These are phyloP conservation scores for Sapajus apella DNA, from an alignment of 2,113 vertebrate genomes.

Conservation along the genomic window DNA sequence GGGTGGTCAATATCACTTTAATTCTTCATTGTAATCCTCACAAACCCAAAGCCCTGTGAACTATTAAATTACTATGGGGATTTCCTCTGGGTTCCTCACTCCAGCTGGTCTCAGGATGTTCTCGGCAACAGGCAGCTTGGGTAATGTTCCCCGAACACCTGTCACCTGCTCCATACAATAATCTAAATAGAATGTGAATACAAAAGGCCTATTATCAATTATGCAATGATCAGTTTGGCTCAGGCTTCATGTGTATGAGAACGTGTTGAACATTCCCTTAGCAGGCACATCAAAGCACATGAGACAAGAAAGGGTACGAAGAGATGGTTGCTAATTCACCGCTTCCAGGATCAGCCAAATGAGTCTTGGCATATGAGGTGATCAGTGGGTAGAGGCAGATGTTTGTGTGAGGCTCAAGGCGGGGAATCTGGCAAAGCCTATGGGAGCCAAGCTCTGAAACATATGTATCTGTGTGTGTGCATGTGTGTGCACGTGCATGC, in stretches of 20 bases:
- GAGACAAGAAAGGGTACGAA: slow-evolving; percentile 37
- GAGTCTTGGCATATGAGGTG: background rate
- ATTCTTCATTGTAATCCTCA: slow-evolving; percentile 53
- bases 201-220: slow-evolving; percentile 72
- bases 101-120: slow-evolving; percentile 69
- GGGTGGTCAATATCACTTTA: slow-evolving; percentile 68
- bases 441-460: background rate
- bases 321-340: background rate
- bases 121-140: slow-evolving; percentile 55
- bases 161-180: slow-evolving; percentile 67
- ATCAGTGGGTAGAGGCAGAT: background rate
- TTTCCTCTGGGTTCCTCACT: slow-evolving; percentile 63
- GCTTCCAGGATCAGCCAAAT: background rate
- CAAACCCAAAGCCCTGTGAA: slow-evolving; percentile 61
- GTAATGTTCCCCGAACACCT: slow-evolving; percentile 71
- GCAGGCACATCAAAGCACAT: slow-evolving; percentile 17
- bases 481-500: rapidly evolving
- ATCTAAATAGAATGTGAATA: slow-evolving; percentile 70
- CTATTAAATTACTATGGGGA: slow-evolving; percentile 68
- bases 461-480: too few relatives aligned
- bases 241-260: background rate
- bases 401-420: background rate
- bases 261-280: background rate
- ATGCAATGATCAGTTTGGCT: slow-evolving; percentile 54
- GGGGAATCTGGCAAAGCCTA: background rate